Percentiles rank a stretch among this genome's conserved stretches.
These are phyloP conservation scores for Isurus oxyrinchus DNA, from an alignment of 2,113 vertebrate species.

Conservation along the genomic window DNA sequence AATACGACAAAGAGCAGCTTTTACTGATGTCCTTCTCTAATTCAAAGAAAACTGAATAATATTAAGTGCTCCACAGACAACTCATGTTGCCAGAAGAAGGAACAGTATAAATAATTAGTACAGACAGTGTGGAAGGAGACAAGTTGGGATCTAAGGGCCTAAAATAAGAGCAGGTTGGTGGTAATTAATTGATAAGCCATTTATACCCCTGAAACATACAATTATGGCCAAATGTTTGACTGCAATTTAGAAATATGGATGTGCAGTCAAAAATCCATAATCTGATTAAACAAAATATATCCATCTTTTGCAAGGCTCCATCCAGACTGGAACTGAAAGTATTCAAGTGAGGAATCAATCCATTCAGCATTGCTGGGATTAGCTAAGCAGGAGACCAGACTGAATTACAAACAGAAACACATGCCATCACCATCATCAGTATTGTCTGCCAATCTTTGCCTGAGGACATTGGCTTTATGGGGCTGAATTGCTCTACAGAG, in stretches of 20 bases:
- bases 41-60: background rate
- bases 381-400: background rate
- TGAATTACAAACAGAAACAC: background rate
- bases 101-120: background rate
- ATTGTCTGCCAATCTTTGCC: background rate
- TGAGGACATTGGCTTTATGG: background rate
- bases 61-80: constrained; percentile 10
- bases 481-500: background rate
- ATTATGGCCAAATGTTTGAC: background rate
- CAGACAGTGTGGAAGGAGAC: background rate
- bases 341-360: background rate
- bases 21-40: background rate
- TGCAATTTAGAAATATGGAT: constrained; percentile 19
- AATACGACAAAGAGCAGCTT: too few species aligned
- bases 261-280: background rate
- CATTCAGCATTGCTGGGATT: background rate
- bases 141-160: background rate
- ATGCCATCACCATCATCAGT: background rate
- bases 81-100: background rate
- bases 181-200: constrained; percentile 8
- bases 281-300: background rate
- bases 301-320: background rate
- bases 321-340: background rate
- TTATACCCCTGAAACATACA: background rate
- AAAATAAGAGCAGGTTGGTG: background rate